Base-by-base conservation (phyloP, 2,113 vertebrate species). In the Gymnarchus niloticus region DNA sequence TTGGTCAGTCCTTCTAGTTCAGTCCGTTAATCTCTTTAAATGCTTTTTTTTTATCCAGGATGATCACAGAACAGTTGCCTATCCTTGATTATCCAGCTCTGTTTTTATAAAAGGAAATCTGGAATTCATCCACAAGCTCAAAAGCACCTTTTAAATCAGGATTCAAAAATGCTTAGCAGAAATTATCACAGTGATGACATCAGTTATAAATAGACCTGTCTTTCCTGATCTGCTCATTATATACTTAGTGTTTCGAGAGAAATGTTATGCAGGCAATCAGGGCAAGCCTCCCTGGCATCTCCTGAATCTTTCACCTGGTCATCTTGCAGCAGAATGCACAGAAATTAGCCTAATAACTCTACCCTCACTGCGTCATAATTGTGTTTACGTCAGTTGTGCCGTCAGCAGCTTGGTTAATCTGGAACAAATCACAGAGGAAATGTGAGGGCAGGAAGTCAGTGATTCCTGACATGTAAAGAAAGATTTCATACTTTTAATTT, bases 401-500 rank as follows among this genome's bases (percentile, higher is more conserved):
- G 28, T 59, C 73, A 86, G 81, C n/a, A 51, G 78, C 81, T 83
- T 76, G 33, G 81, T 83, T 86, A 86, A 86, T 86, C 81, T 77
- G 81, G 86, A 86, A 86, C 86, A 83, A 86, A 86, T 86, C 81
- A 59, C 61, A 48, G 49, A 76, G 85, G 82, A 86, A 86, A 86
- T 48, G 41, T 21, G 49, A 83, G 65, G 77, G 41, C 17, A 44
- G 57, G 28, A 12, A 52, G 49, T 83, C 52, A 48, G 28, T 86
- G 81, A 83, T 83, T n/a, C 81, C 23, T 76, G 57, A 56, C 51
- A 25, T 23, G 65, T n/a, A 76, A 76, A 77, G 51, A 86, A 86
- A 83, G 86, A 65, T n/a, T 21, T 76, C 86, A 76, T 83, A 83
- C 81, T 86, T 86, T 83, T 83, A 69, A 81, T 61, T 21, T 57